A percentile compares a stretch with the other conserved stretches of the same genome.
Evolutionary conservation across 2,888 invertebrate genomes (phyloP).

Genomic region (Mongoloraphidia duomilia): DNA sequence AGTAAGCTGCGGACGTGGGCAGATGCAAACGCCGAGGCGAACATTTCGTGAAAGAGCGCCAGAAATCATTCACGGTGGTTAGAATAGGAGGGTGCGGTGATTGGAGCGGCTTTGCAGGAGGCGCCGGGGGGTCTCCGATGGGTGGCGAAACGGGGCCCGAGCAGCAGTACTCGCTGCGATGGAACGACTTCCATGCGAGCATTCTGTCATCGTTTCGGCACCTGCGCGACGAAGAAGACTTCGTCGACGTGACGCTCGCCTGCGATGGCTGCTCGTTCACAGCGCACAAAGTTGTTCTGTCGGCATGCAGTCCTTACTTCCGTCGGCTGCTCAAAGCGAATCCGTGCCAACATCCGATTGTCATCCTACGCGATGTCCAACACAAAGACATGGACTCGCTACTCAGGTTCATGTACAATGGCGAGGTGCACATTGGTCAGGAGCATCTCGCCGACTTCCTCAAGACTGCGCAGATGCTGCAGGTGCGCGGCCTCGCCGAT

Average conservation of each 20-base stretch:
- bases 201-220: constrained; percentile 82
- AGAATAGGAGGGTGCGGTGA: constrained; percentile 8
- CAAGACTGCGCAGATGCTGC: constrained; percentile 74
- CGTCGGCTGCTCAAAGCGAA: constrained; percentile 75
- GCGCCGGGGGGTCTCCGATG: constrained; percentile 36
- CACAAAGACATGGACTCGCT: constrained; percentile 77
- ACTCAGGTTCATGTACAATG: constrained; percentile 83
- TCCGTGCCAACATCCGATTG: constrained; percentile 82
- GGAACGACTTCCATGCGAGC: constrained; percentile 90
- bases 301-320: constrained; percentile 89
- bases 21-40: no score
- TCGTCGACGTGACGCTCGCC: constrained; percentile 84
- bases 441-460: constrained; percentile 75
- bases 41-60: neutral
- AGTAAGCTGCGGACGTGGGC: neutral
- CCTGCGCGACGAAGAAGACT: constrained; percentile 79
- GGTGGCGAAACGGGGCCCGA: constrained; percentile 45
- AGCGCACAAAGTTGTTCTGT: constrained; percentile 80
- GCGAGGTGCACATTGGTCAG: constrained; percentile 79
- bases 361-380: constrained; percentile 73
- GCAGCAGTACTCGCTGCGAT: constrained; percentile 85
- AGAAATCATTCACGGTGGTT: constrained; percentile 9
- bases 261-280: constrained; percentile 82
- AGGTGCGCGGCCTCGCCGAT: constrained; percentile 75
- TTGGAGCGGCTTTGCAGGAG: constrained; percentile 21